Base-by-base conservation (phyloP, 2,888 invertebrate genomes). In the Holacanthella duospinosa region DNA sequence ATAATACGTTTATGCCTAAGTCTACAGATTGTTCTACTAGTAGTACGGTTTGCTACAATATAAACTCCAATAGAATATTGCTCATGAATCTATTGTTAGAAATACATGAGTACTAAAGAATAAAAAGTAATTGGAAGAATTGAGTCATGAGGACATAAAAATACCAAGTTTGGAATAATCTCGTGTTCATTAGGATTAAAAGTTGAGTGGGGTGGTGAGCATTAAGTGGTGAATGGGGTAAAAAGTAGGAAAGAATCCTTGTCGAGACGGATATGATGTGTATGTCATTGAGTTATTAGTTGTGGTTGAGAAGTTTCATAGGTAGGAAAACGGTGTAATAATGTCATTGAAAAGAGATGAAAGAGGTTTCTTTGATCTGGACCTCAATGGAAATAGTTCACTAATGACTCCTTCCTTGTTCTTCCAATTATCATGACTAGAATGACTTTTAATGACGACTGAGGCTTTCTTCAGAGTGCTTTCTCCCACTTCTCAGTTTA, bases 361-460 rank as follows among this genome's bases (percentile, higher is more conserved):
- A 48, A 21, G 48, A 21, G n/a, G 48, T 48, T 4, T 9, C n/a
- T 4, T 4, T 6, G 36, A 16, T 36, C 36, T 36, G 48, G 48
- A 48, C 19, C 36, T 36, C 4, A 48, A 48, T 48, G 48, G 21
- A 48, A 48, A 48, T 48, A 48, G 48, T 48, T 48, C 48, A 16
- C 48, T 48, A 48, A 48, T 48, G 48, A 48, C 48, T 48, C 48
- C 48, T 48, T 48, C 21, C 48, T 48, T 48, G 48, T 48, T 21
- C 48, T 48, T 48, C 19, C n/a, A 48, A 48, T 48, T 48, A 48
- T 48, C 48, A 48, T 48, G 48, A 16, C 48, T 9, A 21, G n/a
- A 48, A 48, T 48, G 48, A 48, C 48, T 48, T 48, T 48, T 48
- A 48, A 48, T 48, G 48, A 48, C 48, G 48, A 48, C 4, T 9